Percentiles rank a stretch among this genome's conserved stretches.
phyloP scores from a whole-genome alignment of 2,888 invertebrate species.

The Sarcophaga subvicina region DNA sequence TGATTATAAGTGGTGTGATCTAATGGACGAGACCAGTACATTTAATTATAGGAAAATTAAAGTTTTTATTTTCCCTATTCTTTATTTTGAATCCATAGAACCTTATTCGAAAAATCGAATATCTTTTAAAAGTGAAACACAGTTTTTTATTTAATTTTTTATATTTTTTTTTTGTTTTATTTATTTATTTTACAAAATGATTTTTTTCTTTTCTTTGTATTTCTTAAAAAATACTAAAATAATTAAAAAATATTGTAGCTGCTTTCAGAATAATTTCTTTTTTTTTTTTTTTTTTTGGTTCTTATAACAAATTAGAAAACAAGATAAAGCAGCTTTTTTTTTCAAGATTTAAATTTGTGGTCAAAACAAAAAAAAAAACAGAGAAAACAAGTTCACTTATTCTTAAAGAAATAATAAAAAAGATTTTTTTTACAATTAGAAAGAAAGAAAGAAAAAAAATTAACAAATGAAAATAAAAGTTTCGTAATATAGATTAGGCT shows the following conservation, averaged over 20 bases:
- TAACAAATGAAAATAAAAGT: conserved; percentile 15
- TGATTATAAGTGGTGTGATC: too few relatives aligned
- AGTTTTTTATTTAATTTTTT: conserved; percentile 26
- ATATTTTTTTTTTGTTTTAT: conserved; percentile 60
- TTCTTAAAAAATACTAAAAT: conserved; percentile 80
- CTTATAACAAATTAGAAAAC: conserved; percentile 72
- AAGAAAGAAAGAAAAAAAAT: conserved; percentile 34
- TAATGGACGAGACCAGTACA: too few relatives aligned
- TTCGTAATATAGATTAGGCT: not conserved
- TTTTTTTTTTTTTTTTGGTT: conserved; percentile 74
- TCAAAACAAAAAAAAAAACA: conserved; percentile 68
- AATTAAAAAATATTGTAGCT: conserved; percentile 75
- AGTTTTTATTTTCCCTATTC: too few relatives aligned
- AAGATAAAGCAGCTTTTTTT: conserved; percentile 69
- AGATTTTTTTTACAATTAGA: conserved; percentile 37
- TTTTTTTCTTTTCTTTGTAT: conserved; percentile 75
- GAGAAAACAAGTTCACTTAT: conserved; percentile 54
- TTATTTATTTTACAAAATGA: conserved; percentile 69
- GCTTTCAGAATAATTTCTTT: conserved; percentile 72
- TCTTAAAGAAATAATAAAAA: conserved; percentile 57
- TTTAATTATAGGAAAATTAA: too few relatives aligned
- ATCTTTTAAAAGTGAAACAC: not conserved
- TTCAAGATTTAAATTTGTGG: conserved; percentile 50
- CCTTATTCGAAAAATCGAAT: too few relatives aligned
- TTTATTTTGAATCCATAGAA: too few relatives aligned